phyloP scores from a whole-genome alignment of 2,797 vertebrate genomes.

The Danio tinwini region DNA sequence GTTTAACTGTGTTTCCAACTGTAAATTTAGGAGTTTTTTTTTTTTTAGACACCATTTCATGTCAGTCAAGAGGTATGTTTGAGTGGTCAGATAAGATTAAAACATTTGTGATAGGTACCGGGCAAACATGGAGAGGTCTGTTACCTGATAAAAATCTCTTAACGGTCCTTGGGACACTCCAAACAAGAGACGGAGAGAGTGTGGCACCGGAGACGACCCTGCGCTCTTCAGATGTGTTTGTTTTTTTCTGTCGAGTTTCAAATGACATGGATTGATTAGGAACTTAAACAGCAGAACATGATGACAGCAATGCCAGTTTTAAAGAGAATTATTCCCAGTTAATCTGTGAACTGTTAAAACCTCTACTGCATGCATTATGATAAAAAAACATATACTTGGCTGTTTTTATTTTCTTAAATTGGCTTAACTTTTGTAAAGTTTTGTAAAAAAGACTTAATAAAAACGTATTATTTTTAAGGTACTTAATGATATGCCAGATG shows the following conservation, averaged over 20 bases:
- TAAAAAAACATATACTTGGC: no score
- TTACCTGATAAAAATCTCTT: conserved; percentile 55
- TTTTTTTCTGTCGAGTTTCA: conserved; percentile 27
- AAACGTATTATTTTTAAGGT: no score
- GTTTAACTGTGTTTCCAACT: background rate
- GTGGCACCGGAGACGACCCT: conserved; percentile 23
- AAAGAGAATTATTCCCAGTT: background rate
- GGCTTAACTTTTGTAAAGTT: no score
- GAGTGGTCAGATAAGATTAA: conserved; percentile 53
- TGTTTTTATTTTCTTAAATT: no score
- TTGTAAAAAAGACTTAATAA: no score
- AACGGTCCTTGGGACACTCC: conserved; percentile 42
- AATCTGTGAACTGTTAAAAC: background rate
- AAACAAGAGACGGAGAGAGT: conserved; percentile 23
- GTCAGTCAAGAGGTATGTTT: conserved; percentile 37
- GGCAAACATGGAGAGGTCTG: conserved; percentile 31
- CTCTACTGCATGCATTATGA: no score
- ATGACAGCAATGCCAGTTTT: background rate
- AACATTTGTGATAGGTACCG: conserved; percentile 50
- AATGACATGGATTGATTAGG: background rate
- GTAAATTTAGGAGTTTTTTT: background rate
- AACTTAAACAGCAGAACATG: background rate
- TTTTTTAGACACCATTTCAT: background rate
- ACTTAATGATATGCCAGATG: no score
- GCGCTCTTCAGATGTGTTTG: conserved; percentile 9